Evolutionary conservation across 92 coral and sea anemone genomes (phyloP), one percentile per base, ranked within the genome.

Genomic region (Umimayanthus kanabou): DNA sequence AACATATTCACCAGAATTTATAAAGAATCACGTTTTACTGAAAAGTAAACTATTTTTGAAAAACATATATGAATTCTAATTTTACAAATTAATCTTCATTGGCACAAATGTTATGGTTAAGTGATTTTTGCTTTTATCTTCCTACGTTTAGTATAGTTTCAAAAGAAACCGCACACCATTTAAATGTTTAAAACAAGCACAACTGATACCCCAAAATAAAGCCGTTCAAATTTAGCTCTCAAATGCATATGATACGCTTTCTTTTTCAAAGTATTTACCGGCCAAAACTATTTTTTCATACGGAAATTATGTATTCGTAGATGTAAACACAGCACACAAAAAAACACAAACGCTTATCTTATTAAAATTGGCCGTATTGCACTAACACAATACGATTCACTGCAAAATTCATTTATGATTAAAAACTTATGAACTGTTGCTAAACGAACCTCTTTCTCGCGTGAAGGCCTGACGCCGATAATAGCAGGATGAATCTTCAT

Each of bases 111-210:
- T 14, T 75, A 75, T 6, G 79, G 79, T 83, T 83, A 69, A 83
- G 87, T 45, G 61, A 70, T 83, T 83, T 81, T 83, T 71, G 9
- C 77, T 69, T 66, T 67, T 40, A 40, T 45, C 64, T 82, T 25
- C 76, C 29, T 69, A 82, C 69, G 30, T 67, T 25, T 67, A 69
- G 67, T 61, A 39, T 4, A 43, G 64, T 82, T 82, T 82, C 76
- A 82, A 82, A 82, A 82, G 86, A 67, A 70, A 69, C 87, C 65
- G 87, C 87, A 43, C 55, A 83, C 61, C 67, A 83, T 70, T 83
- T 47, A 49, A 83, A 67, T 28, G 65, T 39, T 47, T 82, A 82
- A 47, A 70, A 83, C 25, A 69, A n/a, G 77, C 43, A 43, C 15
- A 47, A 22, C 7, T 25, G 77, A 82, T 43, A 69, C 73, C 45